phyloP scores from a whole-genome alignment of 2,113 vertebrate genomes.

The Polypterus bichir region DNA sequence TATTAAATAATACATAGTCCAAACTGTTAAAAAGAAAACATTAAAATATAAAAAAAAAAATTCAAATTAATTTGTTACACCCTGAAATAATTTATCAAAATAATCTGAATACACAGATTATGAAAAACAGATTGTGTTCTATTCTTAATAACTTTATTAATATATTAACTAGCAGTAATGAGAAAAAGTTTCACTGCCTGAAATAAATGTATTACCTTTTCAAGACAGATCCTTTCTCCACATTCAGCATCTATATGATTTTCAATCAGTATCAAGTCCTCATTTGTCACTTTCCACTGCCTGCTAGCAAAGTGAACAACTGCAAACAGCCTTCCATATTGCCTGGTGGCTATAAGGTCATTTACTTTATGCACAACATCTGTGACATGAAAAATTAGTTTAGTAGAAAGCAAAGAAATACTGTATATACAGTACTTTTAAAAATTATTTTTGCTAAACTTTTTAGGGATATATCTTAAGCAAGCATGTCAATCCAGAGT shows the following conservation, averaged over 20 bases:
- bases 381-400: slow-evolving; percentile 18
- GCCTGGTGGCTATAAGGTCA: slow-evolving; percentile 36
- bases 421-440: neutral
- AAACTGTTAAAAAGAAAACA: neutral
- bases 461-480: too few species aligned
- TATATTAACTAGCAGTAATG: too few species aligned
- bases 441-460: neutral
- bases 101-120: too few species aligned
- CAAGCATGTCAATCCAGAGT: too few species aligned
- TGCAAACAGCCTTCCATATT: slow-evolving; percentile 62
- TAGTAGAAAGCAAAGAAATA: neutral
- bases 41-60: neutral
- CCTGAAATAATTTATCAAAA: too few species aligned
- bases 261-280: slow-evolving; percentile 69
- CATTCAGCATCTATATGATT: slow-evolving; percentile 51
- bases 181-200: too few species aligned
- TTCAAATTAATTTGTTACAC: too few species aligned
- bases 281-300: slow-evolving; percentile 73
- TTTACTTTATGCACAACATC: slow-evolving; percentile 60
- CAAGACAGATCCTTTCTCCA: slow-evolving; percentile 64
- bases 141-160: too few species aligned
- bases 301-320: slow-evolving; percentile 72
- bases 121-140: too few species aligned
- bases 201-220: slow-evolving; percentile 51
- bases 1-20: neutral